Percentiles rank a stretch among this genome's conserved stretches.
phyloP scores from a whole-genome alignment of 2,113 vertebrate species.

The Vulpes vulpes region DNA sequence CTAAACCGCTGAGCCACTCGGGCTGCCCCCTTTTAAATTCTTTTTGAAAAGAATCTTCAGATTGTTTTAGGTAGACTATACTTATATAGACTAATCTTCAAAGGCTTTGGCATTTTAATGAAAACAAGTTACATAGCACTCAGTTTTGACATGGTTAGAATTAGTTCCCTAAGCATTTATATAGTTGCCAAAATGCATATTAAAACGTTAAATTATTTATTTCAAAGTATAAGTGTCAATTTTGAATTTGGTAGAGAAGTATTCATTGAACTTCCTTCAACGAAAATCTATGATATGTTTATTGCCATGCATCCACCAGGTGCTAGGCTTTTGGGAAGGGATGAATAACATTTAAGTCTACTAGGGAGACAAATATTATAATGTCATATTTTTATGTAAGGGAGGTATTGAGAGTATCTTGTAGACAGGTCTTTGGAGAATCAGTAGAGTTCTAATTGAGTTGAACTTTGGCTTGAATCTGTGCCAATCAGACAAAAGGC shows the following conservation, averaged over 20 bases:
- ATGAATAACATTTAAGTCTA: neutral
- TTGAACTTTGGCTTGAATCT: neutral
- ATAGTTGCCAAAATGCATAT: neutral
- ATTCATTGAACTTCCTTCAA: neutral
- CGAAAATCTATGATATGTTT: neutral
- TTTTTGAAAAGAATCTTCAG: neutral
- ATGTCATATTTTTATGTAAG: neutral
- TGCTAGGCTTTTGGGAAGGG: neutral
- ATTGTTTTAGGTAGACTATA: neutral
- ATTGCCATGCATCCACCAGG: neutral
- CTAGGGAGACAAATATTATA: neutral
- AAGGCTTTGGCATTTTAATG: neutral
- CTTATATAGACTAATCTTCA: neutral
- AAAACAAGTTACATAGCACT: neutral
- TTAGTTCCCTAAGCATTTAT: neutral
- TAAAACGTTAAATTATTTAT: neutral
- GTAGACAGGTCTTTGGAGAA: neutral
- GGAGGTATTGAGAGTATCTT: neutral
- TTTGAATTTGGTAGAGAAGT: neutral
- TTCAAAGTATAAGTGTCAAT: neutral
- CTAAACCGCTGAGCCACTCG: too few relatives aligned
- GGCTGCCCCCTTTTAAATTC: neutral
- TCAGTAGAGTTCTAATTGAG: neutral
- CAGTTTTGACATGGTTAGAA: constrained; percentile 4
- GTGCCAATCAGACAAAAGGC: neutral